Conservation (phyloP, 35 echinoderm and acorn worm genomes). For the Apostichopus japonicus region DNA sequence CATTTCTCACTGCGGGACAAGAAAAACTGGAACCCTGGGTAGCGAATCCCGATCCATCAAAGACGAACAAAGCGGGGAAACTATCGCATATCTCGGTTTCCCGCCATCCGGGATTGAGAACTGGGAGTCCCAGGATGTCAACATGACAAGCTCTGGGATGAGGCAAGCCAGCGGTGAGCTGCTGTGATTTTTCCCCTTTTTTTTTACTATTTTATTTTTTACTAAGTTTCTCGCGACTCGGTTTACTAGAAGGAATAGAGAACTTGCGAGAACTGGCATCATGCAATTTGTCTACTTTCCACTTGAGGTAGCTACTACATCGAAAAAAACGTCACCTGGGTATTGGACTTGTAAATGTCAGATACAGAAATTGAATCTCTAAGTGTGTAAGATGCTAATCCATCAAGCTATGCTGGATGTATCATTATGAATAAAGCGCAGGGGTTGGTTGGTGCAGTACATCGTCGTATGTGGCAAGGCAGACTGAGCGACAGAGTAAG, state of each 20-base stretch:
- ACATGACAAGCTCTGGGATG: not conserved
- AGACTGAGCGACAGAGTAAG: no score
- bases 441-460: no score
- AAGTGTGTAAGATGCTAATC: not conserved
- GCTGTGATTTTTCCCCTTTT: not conserved
- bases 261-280: not conserved
- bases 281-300: not conserved
- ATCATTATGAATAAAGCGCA: no score
- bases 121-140: not conserved
- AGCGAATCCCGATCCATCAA: not conserved
- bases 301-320: not conserved
- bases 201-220: no score
- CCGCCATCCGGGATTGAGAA: not conserved
- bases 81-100: not conserved
- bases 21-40: not conserved
- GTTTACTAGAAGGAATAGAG: not conserved
- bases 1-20: not conserved
- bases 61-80: not conserved
- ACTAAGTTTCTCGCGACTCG: not conserved
- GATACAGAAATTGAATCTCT: not conserved
- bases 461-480: no score
- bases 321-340: not conserved
- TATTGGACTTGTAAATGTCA: not conserved
- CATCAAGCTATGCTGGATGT: not conserved
- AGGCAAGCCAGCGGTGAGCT: not conserved